Evolutionary conservation across 2,888 invertebrate genomes (phyloP).

Genomic region (Syrista parreyssii): DNA sequence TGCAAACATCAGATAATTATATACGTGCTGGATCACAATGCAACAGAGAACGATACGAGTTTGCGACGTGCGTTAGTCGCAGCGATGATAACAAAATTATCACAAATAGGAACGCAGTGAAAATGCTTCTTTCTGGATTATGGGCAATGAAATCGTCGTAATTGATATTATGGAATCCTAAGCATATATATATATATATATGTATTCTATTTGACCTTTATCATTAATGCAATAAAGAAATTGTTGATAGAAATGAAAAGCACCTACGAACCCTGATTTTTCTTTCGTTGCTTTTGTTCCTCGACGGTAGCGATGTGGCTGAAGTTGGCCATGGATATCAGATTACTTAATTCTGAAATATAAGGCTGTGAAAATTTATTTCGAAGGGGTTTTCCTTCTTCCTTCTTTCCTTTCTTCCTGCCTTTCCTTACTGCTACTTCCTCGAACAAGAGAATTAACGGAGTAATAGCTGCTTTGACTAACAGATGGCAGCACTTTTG

Average conservation of each 20-base stretch:
- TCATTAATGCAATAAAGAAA: background rate
- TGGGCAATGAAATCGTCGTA: background rate
- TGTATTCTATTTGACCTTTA: background rate
- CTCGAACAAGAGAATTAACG: background rate
- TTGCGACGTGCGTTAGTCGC: background rate
- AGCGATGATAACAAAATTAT: background rate
- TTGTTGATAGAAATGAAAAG: background rate
- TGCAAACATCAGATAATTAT: background rate
- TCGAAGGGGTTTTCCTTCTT: background rate
- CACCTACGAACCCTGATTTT: background rate
- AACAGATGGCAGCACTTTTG: background rate
- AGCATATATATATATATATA: background rate
- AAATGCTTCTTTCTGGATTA: background rate
- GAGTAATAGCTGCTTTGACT: background rate
- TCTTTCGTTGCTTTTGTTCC: background rate
- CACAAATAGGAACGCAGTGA: background rate
- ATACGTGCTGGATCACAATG: fast-evolving
- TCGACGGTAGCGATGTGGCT: too few relatives aligned
- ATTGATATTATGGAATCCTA: background rate
- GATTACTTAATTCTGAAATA: background rate
- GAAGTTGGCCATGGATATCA: background rate
- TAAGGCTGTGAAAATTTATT: background rate
- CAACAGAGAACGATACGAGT: background rate
- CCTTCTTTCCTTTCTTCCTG: background rate
- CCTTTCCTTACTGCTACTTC: background rate